Evolutionary conservation across 2,888 invertebrate genomes (phyloP), one percentile per base, ranked within the genome.

Genomic region (Epicampocera succincta): DNA sequence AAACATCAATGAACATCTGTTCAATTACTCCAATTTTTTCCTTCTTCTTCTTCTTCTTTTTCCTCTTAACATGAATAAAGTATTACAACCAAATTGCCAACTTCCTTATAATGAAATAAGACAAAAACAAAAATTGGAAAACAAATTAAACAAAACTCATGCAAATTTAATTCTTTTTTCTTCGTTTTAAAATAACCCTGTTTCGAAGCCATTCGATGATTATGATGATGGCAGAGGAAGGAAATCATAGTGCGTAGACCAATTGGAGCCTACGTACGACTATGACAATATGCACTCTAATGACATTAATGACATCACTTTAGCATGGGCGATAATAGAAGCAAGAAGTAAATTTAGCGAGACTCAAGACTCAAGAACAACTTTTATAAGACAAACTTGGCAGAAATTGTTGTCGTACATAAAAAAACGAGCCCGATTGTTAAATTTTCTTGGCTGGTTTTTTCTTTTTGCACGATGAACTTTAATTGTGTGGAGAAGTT

Each of bases 1-100:
- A 60, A 6, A 54, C 66, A 68, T 52, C 44, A 68, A 54, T 78
- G 78, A 82, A 82, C 82, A 82, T 82, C 82, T 82, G 82, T 82
- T 75, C 78, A 75, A 78, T 78, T 78, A 69, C 52, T 69, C 46
- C 15, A 61, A 21, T 69, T 69, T 68, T 68, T 42, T 68, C 13
- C 63, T 69, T 68, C 60, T 42, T 68, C 13, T 15, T 50, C 11
- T 19, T 38, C 17, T 50, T 50, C 2, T 42, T 54, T 3, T 17
- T 25, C 17, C 33, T 25, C 19, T 42, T 3, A 19, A 13, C 29
- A 33, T 29, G 25, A 15, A 15, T 9, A 15, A 8, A 17, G n/a
- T 66, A 46, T 66, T 56, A 21, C 38, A 72, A 71, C 11, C 65
- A 81, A 73, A 74, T 68, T 75, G 69, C 52, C 40, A 74, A 78